Percentiles rank a stretch among this genome's conserved stretches.
Evolutionary conservation across 1,140 invertebrate species (phyloP).

Genomic region (Copidosoma floridanum): DNA sequence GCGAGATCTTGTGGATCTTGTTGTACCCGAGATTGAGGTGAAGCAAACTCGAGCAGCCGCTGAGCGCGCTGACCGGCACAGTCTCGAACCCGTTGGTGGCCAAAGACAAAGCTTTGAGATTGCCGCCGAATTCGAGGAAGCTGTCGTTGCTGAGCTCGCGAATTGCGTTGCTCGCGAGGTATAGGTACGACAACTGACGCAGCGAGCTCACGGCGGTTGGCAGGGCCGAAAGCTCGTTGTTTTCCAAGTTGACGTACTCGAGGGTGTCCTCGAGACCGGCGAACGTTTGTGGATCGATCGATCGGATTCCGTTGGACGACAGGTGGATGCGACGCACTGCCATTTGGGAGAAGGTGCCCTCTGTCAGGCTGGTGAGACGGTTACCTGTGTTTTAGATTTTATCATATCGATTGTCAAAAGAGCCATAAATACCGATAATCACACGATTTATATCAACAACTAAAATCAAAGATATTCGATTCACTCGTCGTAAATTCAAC

Average conservation of each 20-base stretch:
- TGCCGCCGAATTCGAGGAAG: constrained; percentile 59
- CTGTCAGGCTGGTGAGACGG: constrained; percentile 64
- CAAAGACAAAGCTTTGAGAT: constrained; percentile 74
- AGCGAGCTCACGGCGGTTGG: constrained; percentile 68
- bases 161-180: constrained; percentile 79
- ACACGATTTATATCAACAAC: too few species aligned
- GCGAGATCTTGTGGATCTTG: constrained; percentile 71
- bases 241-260: constrained; percentile 80
- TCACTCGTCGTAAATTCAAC: too few species aligned
- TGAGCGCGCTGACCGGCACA: constrained; percentile 68
- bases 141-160: constrained; percentile 58
- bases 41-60: constrained; percentile 65
- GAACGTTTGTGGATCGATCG: constrained; percentile 70
- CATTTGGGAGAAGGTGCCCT: constrained; percentile 66
- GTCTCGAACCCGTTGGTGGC: constrained; percentile 75
- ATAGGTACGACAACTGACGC: constrained; percentile 73
- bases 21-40: constrained; percentile 88
- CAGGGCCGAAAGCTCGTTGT: constrained; percentile 70
- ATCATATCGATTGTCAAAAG: too few species aligned
- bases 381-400: too few species aligned
- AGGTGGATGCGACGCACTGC: constrained; percentile 73
- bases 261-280: constrained; percentile 68
- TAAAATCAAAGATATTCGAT: too few species aligned
- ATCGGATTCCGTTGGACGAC: constrained; percentile 72
- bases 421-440: too few species aligned